Conservation (phyloP, 2,113 vertebrate species). For the Plectropomus leopardus region DNA sequence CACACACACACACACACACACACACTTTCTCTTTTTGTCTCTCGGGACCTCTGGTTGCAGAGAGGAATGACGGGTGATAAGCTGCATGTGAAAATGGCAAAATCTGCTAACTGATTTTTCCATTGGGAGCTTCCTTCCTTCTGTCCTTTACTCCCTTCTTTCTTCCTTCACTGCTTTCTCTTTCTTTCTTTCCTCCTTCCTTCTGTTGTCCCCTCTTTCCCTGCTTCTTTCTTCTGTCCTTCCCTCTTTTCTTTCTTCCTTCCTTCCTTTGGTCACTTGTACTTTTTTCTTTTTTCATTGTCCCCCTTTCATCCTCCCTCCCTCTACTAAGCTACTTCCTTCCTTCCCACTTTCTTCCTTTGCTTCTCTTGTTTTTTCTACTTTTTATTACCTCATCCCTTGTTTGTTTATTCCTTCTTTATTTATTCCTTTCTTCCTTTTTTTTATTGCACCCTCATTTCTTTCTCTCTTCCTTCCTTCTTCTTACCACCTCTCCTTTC, state of each 20-base stretch:
- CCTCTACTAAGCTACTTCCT: background rate
- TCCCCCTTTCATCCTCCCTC: background rate
- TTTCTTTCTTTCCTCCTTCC: background rate
- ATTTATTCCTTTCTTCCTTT: background rate
- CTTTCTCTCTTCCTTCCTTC: background rate
- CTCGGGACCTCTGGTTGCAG: slow-evolving; percentile 50
- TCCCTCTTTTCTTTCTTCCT: background rate
- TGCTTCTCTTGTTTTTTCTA: no score
- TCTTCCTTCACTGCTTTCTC: background rate
- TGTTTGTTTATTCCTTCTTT: background rate
- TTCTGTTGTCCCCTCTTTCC: background rate
- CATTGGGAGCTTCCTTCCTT: background rate
- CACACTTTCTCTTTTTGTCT: slow-evolving; percentile 32
- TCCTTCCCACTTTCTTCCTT: background rate
- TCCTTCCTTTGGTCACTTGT: background rate
- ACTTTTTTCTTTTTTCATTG: background rate
- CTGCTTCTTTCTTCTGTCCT: background rate
- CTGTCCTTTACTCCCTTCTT: background rate
- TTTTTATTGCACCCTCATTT: background rate
- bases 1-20: slow-evolving; percentile 5
- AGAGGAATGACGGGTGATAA: slow-evolving; percentile 69
- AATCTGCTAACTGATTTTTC: slow-evolving; percentile 21
- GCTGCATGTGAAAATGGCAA: slow-evolving; percentile 51
- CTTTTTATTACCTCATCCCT: background rate
- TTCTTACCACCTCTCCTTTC: background rate